phyloP scores from a whole-genome alignment of 2,888 invertebrate species.

The Auanema freiburgensis region DNA sequence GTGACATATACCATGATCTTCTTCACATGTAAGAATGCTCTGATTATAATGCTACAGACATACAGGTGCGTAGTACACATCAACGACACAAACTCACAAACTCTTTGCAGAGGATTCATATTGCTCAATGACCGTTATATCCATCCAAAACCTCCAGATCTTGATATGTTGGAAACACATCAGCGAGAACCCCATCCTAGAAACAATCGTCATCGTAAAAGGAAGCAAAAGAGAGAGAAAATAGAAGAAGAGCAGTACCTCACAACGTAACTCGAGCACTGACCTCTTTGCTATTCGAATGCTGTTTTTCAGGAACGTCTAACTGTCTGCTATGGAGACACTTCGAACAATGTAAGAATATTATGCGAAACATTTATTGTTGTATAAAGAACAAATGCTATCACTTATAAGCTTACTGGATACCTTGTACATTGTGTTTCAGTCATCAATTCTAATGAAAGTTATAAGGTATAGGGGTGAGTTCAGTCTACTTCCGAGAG shows the following conservation, averaged over 20 bases:
- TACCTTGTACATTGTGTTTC: no score
- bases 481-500: no score
- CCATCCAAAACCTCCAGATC: slow-evolving; percentile 42
- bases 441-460: no score
- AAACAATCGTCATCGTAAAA: slow-evolving; percentile 5
- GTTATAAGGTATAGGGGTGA: no score
- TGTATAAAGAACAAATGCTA: slow-evolving; percentile 12
- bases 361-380: slow-evolving; percentile 5
- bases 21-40: slow-evolving; percentile 87
- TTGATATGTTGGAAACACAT: slow-evolving; percentile 15
- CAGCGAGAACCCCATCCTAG: background rate
- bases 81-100: slow-evolving; percentile 34
- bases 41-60: slow-evolving; percentile 78
- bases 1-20: slow-evolving; percentile 94
- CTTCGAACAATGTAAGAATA: slow-evolving; percentile 2
- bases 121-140: slow-evolving; percentile 52
- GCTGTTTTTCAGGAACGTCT: no score
- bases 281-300: no score
- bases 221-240: slow-evolving; percentile 6
- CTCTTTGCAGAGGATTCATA: slow-evolving; percentile 31
- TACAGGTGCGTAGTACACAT: slow-evolving; percentile 46
- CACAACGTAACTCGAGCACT: no score
- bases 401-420: no score
- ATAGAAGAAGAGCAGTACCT: slow-evolving; percentile 9
- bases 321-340: background rate